These are phyloP conservation scores for Adineta ricciae DNA, from an alignment of 2,888 invertebrate genomes.

Conservation along the genomic window DNA sequence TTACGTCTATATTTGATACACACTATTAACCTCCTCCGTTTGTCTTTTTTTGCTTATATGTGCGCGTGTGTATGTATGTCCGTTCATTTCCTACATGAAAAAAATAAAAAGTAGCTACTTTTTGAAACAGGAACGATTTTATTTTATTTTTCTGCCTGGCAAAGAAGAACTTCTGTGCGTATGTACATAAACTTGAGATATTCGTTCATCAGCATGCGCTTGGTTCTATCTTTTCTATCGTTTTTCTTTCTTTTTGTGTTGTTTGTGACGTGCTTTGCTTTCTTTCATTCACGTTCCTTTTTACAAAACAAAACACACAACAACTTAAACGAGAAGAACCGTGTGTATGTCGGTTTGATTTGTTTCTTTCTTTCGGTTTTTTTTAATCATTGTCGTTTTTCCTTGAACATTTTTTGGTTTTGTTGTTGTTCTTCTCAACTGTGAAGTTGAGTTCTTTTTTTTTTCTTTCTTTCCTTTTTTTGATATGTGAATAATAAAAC, in stretches of 20 bases:
- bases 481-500: conserved; percentile 15
- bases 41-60: background rate
- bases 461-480: background rate
- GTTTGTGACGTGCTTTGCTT: background rate
- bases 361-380: background rate
- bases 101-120: background rate
- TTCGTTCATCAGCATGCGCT: background rate
- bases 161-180: conserved; percentile 1
- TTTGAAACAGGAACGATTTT: conserved; percentile 10
- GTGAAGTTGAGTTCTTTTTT: background rate
- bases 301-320: background rate
- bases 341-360: background rate
- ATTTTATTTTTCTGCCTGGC: background rate
- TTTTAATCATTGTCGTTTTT: conserved; percentile 10
- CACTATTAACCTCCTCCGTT: background rate
- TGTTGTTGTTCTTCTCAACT: conserved; percentile 5
- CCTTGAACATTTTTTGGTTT: conserved; percentile 13
- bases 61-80: background rate
- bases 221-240: background rate
- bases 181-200: background rate
- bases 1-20: conserved; percentile 2
- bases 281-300: background rate
- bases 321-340: background rate
- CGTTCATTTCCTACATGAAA: background rate
- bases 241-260: background rate